phyloP scores from a whole-genome alignment of 2,888 invertebrate genomes.

The Chydorus sphaericus region DNA sequence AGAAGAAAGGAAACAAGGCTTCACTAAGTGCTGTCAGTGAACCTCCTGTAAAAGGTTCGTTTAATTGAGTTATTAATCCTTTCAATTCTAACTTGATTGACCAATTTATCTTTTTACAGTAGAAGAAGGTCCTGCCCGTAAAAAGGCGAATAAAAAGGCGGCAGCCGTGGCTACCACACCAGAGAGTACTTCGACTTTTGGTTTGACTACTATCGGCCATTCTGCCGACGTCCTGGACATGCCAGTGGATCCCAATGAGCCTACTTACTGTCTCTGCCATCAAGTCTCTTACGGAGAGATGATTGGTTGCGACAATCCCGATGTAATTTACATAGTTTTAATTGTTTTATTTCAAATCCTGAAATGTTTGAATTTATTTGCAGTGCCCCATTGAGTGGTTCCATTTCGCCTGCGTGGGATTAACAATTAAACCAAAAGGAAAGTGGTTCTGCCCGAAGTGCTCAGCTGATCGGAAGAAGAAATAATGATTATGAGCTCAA shows the following conservation, averaged over 20 bases:
- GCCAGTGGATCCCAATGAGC: conserved; percentile 83
- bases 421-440: conserved; percentile 82
- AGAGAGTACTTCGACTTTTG: conserved; percentile 24
- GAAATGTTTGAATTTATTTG: conserved; percentile 20
- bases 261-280: conserved; percentile 94
- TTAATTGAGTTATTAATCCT: conserved; percentile 16
- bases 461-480: conserved; percentile 34
- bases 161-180: conserved; percentile 25
- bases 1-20: conserved; percentile 31
- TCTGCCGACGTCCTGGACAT: conserved; percentile 57
- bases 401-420: conserved; percentile 84
- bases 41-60: not conserved
- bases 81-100: conserved; percentile 17
- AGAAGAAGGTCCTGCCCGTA: conserved; percentile 31
- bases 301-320: conserved; percentile 91
- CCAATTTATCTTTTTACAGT: not conserved
- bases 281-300: conserved; percentile 94
- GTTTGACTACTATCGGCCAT: conserved; percentile 43
- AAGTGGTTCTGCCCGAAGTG: conserved; percentile 95
- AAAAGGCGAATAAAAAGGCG: conserved; percentile 34
- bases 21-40: conserved; percentile 1
- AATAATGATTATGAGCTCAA: conserved; percentile 15
- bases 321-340: conserved; percentile 38
- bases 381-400: conserved; percentile 86
- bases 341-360: too few relatives aligned